Evolutionary conservation across 2,797 vertebrate species (phyloP).

Genomic region (Vultur gryphus): DNA sequence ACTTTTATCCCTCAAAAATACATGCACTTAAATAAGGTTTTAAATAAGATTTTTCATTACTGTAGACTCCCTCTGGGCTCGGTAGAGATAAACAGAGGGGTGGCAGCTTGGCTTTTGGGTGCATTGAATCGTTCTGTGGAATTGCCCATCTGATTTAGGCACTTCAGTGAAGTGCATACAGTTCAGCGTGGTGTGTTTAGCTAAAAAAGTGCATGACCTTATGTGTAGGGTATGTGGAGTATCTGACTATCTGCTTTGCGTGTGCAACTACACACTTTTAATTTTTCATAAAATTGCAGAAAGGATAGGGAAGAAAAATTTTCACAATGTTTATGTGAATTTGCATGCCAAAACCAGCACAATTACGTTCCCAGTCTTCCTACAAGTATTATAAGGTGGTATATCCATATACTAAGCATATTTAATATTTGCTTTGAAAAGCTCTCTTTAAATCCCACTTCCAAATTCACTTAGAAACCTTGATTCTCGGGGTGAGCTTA

Average conservation of each 20-base stretch:
- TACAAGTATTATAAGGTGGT: not conserved
- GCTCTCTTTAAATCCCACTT: not conserved
- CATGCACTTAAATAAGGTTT: not conserved
- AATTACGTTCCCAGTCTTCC: not conserved
- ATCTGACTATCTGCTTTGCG: not conserved
- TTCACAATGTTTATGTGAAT: not conserved
- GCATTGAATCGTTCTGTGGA: not conserved
- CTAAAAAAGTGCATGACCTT: rapidly evolving
- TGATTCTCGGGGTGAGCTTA: not conserved
- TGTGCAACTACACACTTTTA: not conserved
- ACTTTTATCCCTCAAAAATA: not conserved
- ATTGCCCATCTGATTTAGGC: not conserved
- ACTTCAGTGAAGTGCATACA: not conserved
- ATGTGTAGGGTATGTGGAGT: not conserved
- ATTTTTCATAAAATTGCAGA: not conserved
- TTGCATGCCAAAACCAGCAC: not conserved
- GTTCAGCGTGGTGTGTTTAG: not conserved
- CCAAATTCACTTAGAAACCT: not conserved
- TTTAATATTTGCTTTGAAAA: not conserved
- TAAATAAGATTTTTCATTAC: not conserved
- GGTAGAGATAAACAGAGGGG: not conserved
- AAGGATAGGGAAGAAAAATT: not conserved
- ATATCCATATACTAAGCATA: not conserved
- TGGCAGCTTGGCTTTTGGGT: not conserved
- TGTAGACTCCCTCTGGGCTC: not conserved